Conservation (phyloP, 2,888 invertebrate species). For the Protodeltote pygarga region DNA sequence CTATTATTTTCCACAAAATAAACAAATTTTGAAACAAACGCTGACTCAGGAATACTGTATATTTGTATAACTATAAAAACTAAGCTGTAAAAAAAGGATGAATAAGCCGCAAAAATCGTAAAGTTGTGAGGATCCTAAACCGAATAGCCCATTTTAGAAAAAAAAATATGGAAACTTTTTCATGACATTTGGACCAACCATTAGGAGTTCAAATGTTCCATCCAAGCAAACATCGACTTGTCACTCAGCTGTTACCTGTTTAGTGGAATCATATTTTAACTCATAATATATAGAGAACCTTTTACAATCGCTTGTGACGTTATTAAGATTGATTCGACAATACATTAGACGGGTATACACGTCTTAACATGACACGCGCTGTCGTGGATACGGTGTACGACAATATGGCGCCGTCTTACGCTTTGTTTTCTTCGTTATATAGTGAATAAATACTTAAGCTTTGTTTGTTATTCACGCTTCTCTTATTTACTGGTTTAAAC, state of each 20-base stretch:
- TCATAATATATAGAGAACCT: background rate
- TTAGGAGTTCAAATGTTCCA: no score
- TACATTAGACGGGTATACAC: conserved; percentile 40
- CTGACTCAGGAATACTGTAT: conserved; percentile 2
- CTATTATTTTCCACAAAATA: no score
- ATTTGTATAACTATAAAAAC: background rate
- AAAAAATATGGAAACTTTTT: no score
- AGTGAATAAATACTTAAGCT: conserved; percentile 1
- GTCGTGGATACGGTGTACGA: conserved; percentile 19
- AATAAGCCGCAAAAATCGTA: no score
- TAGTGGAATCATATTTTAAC: background rate
- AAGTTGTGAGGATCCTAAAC: no score
- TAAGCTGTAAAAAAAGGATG: no score
- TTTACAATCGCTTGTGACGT: conserved; percentile 26
- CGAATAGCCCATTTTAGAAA: no score
- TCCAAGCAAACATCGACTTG: no score
- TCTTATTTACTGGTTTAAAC: background rate
- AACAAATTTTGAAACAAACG: no score
- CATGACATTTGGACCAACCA: no score
- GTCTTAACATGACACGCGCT: conserved; percentile 19
- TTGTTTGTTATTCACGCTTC: background rate
- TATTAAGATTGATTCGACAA: conserved; percentile 43
- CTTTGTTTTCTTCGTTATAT: background rate
- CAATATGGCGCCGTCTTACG: conserved; percentile 26
- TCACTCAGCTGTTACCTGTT: no score